Evolutionary conservation across 1,140 invertebrate species (phyloP), one percentile per base, ranked within the genome.

Genomic region (Telenomus remus): DNA sequence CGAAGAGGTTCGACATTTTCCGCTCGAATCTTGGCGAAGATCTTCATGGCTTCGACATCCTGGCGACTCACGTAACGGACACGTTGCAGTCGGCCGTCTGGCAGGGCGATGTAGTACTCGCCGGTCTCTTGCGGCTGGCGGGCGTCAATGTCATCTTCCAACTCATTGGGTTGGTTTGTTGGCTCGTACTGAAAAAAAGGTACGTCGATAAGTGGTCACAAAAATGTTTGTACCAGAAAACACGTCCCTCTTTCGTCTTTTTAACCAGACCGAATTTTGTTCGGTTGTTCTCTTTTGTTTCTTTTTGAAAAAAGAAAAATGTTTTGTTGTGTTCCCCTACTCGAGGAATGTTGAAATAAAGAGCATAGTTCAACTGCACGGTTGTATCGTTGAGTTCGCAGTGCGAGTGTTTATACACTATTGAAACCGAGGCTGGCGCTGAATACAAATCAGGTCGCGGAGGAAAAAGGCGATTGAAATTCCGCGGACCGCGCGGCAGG

Each of bases 51-150:
- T 56, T 88, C 86, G 46, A 84, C 56, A 74, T 90, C 85, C 60
- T 89, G 84, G 4, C 83, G 83, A 37, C 89, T 89, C 13, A 87
- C 76, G 76, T 90, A 90, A n/a, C 82, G 83, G 5, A 90, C 87
- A 39, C 85, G 86, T 56, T 90, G 90, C 2, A 90, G 80, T 27
- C 87, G 79, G 8, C 90, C 90, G 68, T 86, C 86, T 5, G 90
- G 90, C 68, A 90, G 85, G 9, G 89, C 89, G 6, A 90, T 82
- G 79, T 89, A 90, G 79, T 90, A 90, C 16, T 89, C 84, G 11
- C 89, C 89, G 37, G 82, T 50, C 39, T 89, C 80, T 16, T 85
- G 83, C 0, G 81, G 84, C 15, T 81, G 76, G 13, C 80, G 69
- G 19, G 85, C 79, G 19, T 82, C 49, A 3, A 85, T 79, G 16